Base-by-base conservation (phyloP, 2,888 invertebrate genomes). In the Acanthosoma haemorrhoidale region DNA sequence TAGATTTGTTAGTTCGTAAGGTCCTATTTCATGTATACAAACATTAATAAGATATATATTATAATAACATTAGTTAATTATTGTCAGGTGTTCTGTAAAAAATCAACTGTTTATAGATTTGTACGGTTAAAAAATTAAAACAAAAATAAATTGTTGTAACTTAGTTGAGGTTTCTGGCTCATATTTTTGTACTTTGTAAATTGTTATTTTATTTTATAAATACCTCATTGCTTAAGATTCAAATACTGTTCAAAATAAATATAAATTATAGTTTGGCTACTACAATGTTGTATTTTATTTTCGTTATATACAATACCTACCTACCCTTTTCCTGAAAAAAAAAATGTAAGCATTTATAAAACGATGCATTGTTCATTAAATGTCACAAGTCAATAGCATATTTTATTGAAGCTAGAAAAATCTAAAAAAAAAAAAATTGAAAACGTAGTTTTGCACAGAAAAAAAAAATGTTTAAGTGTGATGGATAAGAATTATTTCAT, bases 181-280 rank as follows among this genome's bases (percentile, higher is more conserved):
- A 25, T 51, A 51, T 51, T 25, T 51, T 51, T 51, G 13, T 51
- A 51, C 3, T 25, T 6, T n/a, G 4, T 25, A 5, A 2, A 43
- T 25, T 43, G 43, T 43, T 43, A 51, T n/a, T 51, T 59, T 32
- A 4, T 9, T 59, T 59, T 59, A 15, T 4, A 16, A 8, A 59
- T 29, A 18, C 18, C n/a, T 32, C 4, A 21, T 36, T 4, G 34
- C 21, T 21, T n/a, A 25, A 18, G 18, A 2, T 6, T 59, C n/a
- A 6, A 21, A 61, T 36, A 61, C 8, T 61, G 61, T 61, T 61
- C 61, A 61, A 18, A 21, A 16, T 36, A 61, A 61, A 38, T 38
- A 61, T 36, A 43, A 61, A 38, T 61, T 61, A 61, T 61, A 61
- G 38, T 61, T 61, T 61, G 61, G 61, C 61, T 36, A 34, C 2